Percentiles rank a stretch among this genome's conserved stretches.
Evolutionary conservation across 2,888 invertebrate species (phyloP).

Genomic region (Amorpha juglandis): DNA sequence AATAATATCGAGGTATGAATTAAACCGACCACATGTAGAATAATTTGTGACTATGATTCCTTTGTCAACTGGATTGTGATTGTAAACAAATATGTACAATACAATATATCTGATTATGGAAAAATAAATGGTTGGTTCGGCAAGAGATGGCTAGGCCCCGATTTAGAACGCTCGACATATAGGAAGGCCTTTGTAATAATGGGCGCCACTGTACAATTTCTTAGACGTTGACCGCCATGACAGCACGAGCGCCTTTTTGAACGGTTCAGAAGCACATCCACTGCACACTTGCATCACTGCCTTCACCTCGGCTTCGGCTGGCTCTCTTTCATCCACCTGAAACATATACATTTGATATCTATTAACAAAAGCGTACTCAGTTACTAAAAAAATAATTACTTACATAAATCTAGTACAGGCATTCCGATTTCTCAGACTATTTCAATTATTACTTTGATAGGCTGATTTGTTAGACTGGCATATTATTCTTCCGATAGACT

Average conservation of each 20-base stretch:
- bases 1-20: neutral
- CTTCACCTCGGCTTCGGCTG: slow-evolving; percentile 92
- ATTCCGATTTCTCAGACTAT: too few species aligned
- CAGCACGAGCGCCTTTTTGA: slow-evolving; percentile 90
- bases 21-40: neutral
- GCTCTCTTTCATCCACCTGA: slow-evolving; percentile 89
- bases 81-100: neutral
- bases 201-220: slow-evolving; percentile 89
- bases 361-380: neutral
- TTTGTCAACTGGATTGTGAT: neutral
- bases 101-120: too few species aligned
- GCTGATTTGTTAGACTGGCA: too few species aligned
- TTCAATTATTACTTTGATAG: too few species aligned
- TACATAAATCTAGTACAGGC: too few species aligned
- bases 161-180: slow-evolving; percentile 86
- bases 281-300: slow-evolving; percentile 92
- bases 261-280: slow-evolving; percentile 90
- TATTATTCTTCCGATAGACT: too few species aligned
- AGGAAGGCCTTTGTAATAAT: slow-evolving; percentile 87
- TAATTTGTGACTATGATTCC: neutral
- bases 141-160: neutral
- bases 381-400: too few species aligned
- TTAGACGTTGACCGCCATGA: slow-evolving; percentile 90
- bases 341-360: slow-evolving; percentile 43
- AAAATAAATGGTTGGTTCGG: neutral